Evolutionary conservation across 37 sponge, comb jelly and placozoan species (phyloP), one percentile per base, ranked within the genome.

Genomic region (Diacarnus erythraeanus): DNA sequence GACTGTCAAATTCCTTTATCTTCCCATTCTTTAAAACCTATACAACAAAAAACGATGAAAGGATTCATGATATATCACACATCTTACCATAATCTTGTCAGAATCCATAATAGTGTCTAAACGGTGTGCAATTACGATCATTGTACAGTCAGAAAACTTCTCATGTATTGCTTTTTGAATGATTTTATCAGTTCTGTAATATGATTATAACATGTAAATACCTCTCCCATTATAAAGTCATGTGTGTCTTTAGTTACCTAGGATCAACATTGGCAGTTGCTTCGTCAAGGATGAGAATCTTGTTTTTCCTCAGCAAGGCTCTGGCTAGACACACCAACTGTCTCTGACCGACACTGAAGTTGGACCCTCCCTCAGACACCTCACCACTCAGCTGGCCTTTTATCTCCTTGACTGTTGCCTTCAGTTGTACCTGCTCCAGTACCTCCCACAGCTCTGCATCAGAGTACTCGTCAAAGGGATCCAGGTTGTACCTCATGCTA

Each of bases 81-180:
- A n/a, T 8, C 71, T n/a, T 72, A 95, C 96, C 90, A 95, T 64
- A 57, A 95, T 80, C 41, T 82, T 84, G 60, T 91, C 89, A 39
- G 80, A 87, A 41, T 97, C 97, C 88, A 97, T 97, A 43, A 97
- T 88, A 27, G 97, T 97, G 76, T 97, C 85, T n/a, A 97, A 75
- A 15, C 97, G 89, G 61, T 97, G 97, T 40, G 97, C 97, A 44
- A 97, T 91, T 39, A 94, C 91, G 17, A 97, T 73, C 5, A 94
- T 82, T 3, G 97, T 97, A 36, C 95, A 89, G 38, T 91, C 85
- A 12, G 60, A 35, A 68, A 97, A 97, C 77, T 80, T 64, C 27
- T 83, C 82, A 2, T 92, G 75, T 6, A 97, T 83, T 17, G 85
- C 80, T 63, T 73, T 54, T 76, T 97, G 97, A 20, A 97, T 94